Evolutionary conservation across 2,888 invertebrate species (phyloP).

Genomic region (Hydropsyche betteni): DNA sequence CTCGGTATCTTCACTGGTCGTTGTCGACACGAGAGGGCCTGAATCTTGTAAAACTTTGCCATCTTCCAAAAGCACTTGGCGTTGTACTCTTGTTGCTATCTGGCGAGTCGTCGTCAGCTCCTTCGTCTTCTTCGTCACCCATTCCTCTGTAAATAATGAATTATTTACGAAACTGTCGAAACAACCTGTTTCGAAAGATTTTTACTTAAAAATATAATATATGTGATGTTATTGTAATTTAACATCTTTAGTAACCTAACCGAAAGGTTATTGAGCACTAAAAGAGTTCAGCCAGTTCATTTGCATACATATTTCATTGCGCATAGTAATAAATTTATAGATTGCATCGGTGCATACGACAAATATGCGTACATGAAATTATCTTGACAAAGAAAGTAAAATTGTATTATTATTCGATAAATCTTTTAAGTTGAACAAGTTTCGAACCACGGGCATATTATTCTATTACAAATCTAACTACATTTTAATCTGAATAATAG

Average conservation of each 20-base stretch:
- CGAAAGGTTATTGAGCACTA: too few species aligned
- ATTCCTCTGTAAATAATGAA: constrained; percentile 76
- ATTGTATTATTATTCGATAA: too few species aligned
- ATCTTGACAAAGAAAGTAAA: too few species aligned
- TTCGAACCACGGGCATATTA: neutral
- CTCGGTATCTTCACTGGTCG: constrained; percentile 90
- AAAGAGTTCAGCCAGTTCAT: too few species aligned
- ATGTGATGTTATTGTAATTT: too few species aligned
- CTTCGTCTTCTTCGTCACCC: constrained; percentile 90
- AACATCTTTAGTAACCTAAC: too few species aligned
- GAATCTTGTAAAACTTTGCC: constrained; percentile 89
- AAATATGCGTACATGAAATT: too few species aligned
- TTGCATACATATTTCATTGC: too few species aligned
- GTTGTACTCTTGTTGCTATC: constrained; percentile 89
- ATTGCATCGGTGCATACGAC: too few species aligned
- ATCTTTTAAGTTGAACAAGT: neutral
- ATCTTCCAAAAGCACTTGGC: constrained; percentile 89
- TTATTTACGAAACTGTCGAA: neutral
- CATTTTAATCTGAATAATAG: constrained; percentile 30
- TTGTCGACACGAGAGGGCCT: constrained; percentile 89
- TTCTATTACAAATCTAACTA: constrained; percentile 38
- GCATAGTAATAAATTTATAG: too few species aligned
- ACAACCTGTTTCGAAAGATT: neutral
- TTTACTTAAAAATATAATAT: neutral
- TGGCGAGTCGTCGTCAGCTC: constrained; percentile 90